These are phyloP conservation scores for Philaethria dido DNA, from an alignment of 2,888 invertebrate species.

Conservation along the genomic window DNA sequence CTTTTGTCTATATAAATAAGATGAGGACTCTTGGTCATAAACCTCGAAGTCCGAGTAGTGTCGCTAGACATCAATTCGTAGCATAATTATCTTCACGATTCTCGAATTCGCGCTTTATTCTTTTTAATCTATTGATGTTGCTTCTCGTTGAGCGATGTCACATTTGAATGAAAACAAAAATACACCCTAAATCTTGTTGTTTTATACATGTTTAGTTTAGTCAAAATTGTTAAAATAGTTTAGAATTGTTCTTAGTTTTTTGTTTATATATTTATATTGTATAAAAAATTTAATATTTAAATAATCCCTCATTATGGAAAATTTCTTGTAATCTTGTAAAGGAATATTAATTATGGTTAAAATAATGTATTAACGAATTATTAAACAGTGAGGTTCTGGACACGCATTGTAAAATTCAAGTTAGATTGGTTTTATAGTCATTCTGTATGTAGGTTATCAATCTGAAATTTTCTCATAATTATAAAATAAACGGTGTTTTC, in stretches of 20 bases:
- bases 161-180: conserved; percentile 69
- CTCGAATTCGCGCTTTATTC: conserved; percentile 72
- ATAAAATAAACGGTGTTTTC: conserved; percentile 85
- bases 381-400: conserved; percentile 68
- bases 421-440: conserved; percentile 84
- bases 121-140: conserved; percentile 75
- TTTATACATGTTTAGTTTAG: conserved; percentile 76
- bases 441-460: conserved; percentile 84
- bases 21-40: conserved; percentile 33
- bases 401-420: conserved; percentile 75
- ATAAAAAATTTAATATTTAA: conserved; percentile 63
- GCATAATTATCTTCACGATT: conserved; percentile 66
- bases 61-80: conserved; percentile 81
- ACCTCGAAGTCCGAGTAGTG: conserved; percentile 67
- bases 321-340: conserved; percentile 77
- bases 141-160: conserved; percentile 79
- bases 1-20: conserved; percentile 33
- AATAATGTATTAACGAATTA: conserved; percentile 59
- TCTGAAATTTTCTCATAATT: conserved; percentile 85
- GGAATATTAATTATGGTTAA: conserved; percentile 53
- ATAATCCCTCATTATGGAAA: conserved; percentile 69
- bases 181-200: conserved; percentile 56
- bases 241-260: conserved; percentile 70
- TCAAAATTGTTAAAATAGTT: conserved; percentile 77
- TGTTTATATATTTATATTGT: conserved; percentile 54